Evolutionary conservation across 2,888 invertebrate species (phyloP).

Genomic region (Cataglyphis livida): DNA sequence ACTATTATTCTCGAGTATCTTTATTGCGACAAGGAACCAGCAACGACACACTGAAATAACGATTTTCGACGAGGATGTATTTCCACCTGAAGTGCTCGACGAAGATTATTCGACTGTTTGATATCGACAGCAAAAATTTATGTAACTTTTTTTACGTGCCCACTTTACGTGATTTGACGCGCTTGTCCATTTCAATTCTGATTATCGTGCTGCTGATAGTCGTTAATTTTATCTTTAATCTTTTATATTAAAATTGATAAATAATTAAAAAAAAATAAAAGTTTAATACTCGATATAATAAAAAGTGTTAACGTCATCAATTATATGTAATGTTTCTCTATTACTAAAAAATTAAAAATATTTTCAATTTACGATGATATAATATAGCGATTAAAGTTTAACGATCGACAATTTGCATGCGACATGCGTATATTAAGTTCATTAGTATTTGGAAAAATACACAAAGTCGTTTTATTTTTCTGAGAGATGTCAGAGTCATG

Average conservation of each 20-base stretch:
- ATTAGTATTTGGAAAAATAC: neutral
- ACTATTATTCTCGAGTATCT: conserved; percentile 44
- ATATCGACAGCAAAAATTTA: conserved; percentile 36
- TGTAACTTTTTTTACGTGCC: neutral
- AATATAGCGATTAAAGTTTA: neutral
- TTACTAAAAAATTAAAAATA: neutral
- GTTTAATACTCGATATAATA: neutral
- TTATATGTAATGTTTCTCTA: neutral
- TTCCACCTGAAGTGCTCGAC: conserved; percentile 28
- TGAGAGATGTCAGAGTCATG: neutral
- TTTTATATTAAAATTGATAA: neutral
- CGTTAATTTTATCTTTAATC: neutral
- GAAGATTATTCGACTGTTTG: conserved; percentile 38
- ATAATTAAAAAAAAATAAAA: neutral
- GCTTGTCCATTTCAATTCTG: neutral
- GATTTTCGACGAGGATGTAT: conserved; percentile 40
- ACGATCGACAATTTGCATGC: neutral
- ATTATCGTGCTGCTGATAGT: neutral
- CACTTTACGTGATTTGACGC: neutral
- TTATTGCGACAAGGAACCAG: conserved; percentile 35
- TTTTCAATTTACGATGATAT: neutral
- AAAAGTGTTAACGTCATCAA: neutral
- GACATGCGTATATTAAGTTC: neutral
- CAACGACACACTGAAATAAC: conserved; percentile 38
- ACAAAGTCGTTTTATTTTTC: neutral